Conservation (phyloP, 2,797 vertebrate species). For the Enteromius paludinosus region DNA sequence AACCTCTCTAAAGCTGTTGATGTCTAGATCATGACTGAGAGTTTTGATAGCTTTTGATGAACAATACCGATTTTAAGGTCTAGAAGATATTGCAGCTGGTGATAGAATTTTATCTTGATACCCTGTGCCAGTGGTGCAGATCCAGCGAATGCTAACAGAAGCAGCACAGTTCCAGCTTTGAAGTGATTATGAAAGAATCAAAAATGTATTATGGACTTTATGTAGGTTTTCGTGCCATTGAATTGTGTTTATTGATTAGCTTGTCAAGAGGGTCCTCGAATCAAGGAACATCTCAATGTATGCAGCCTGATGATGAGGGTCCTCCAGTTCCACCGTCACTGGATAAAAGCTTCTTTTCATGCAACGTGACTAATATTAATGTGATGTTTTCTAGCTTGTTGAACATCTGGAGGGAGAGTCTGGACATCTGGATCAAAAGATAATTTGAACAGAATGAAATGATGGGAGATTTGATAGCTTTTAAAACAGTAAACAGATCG, state of each 20-base stretch:
- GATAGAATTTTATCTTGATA: slow-evolving; percentile 5
- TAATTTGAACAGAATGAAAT: slow-evolving; percentile 13
- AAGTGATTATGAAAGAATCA: slow-evolving; percentile 1
- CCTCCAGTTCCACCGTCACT: not conserved
- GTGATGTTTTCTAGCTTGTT: not conserved
- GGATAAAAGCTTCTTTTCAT: not conserved
- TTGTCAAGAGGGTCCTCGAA: slow-evolving; percentile 2
- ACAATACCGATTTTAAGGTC: not conserved
- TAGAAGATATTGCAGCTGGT: not conserved
- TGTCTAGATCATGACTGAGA: not conserved
- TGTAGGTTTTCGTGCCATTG: not conserved
- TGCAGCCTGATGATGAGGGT: not conserved
- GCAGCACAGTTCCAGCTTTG: not conserved
- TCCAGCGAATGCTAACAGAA: not conserved
- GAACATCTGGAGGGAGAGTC: slow-evolving; percentile 8
- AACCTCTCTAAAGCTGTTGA: not conserved
- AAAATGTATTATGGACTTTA: not conserved
- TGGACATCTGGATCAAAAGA: slow-evolving; percentile 7
- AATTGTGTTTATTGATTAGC: not conserved
- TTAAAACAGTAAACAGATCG: slow-evolving; percentile 14
- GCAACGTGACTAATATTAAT: not conserved
- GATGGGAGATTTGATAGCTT: not conserved
- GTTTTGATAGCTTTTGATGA: not conserved
- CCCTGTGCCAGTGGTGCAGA: not conserved
- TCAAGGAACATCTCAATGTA: slow-evolving; percentile 9